A percentile compares a stretch with the other conserved stretches of the same genome.
Evolutionary conservation across 2,113 vertebrate genomes (phyloP).

Genomic region (Himantopus leucocephalus): DNA sequence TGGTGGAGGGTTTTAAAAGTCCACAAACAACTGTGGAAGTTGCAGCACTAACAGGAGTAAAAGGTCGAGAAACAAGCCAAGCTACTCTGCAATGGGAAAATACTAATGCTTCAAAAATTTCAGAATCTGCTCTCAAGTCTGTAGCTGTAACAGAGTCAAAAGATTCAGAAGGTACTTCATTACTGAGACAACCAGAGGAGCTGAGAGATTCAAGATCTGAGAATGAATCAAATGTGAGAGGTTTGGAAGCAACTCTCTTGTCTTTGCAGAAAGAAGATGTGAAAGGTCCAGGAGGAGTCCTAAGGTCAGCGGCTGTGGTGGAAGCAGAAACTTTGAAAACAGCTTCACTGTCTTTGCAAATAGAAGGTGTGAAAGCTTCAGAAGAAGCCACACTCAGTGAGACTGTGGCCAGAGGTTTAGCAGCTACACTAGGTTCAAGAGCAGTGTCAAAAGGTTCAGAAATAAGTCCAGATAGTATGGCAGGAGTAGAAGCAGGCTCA

Average conservation of each 20-base stretch:
- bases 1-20: background rate
- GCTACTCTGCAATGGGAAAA: background rate
- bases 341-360: background rate
- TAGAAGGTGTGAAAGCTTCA: background rate
- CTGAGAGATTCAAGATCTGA: background rate
- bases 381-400: background rate
- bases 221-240: background rate
- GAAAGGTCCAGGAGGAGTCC: too few relatives aligned
- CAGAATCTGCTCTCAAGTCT: background rate
- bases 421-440: background rate
- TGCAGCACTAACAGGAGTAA: background rate
- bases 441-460: background rate
- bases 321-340: too few relatives aligned
- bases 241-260: background rate
- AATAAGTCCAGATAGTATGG: background rate
- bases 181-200: background rate
- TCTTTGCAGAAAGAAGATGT: too few relatives aligned
- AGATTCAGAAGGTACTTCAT: background rate
- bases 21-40: background rate
- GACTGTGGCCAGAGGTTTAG: background rate
- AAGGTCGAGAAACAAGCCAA: background rate
- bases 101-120: background rate
- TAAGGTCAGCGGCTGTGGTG: too few relatives aligned
- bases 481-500: background rate
- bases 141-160: background rate